phyloP scores from a whole-genome alignment of 2,888 invertebrate genomes.

The Noctua comes region DNA sequence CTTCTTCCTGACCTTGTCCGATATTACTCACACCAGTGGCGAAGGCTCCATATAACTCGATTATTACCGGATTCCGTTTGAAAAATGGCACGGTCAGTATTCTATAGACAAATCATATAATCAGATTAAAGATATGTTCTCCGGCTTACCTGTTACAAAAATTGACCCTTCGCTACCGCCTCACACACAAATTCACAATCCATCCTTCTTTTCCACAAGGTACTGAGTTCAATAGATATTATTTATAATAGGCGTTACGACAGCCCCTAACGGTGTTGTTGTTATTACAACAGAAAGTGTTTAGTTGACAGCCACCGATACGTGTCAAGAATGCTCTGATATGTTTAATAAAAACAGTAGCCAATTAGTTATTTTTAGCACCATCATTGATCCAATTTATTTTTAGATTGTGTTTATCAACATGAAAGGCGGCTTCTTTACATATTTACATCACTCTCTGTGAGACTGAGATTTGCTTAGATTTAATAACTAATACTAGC shows the following conservation, averaged over 20 bases:
- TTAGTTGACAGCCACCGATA: slow-evolving; percentile 11
- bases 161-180: no score
- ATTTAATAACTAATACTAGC: no score
- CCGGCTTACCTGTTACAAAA: no score
- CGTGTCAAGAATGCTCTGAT: slow-evolving; percentile 16
- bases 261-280: slow-evolving; percentile 3
- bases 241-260: background rate
- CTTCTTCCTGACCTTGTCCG: background rate
- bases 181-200: background rate
- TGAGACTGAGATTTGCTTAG: background rate
- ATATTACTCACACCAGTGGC: no score
- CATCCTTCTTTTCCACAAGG: background rate
- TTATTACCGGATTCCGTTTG: no score
- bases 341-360: slow-evolving; percentile 15
- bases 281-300: slow-evolving; percentile 10
- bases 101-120: no score
- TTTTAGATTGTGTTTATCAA: slow-evolving; percentile 27
- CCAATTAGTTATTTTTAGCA: slow-evolving; percentile 35
- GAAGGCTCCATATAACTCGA: no score
- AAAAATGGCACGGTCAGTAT: no score
- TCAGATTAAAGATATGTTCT: no score
- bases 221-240: background rate
- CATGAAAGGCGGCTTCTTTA: background rate
- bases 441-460: background rate
- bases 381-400: slow-evolving; percentile 39